Evolutionary conservation across 2,113 vertebrate species (phyloP).

Genomic region (Ailuropoda melanoleuca): DNA sequence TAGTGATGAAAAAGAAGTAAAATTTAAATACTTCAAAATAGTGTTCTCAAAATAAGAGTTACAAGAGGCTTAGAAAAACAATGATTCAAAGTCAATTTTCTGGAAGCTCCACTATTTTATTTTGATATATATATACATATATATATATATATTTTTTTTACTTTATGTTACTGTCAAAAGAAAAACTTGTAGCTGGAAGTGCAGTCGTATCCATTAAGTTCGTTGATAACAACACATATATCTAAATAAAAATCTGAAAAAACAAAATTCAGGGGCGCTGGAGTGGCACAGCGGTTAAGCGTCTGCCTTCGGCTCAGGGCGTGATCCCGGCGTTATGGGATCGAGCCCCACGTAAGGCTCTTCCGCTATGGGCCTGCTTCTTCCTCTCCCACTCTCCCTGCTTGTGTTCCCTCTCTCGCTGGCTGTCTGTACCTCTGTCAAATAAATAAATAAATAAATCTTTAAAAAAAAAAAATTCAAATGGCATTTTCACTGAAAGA

Average conservation of each 20-base stretch:
- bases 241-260: neutral
- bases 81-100: neutral
- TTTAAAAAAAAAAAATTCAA: neutral
- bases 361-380: no score
- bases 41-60: slow-evolving; percentile 11
- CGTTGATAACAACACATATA: neutral
- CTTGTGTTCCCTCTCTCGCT: no score
- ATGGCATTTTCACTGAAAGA: neutral
- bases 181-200: neutral
- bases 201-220: neutral
- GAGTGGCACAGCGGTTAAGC: no score
- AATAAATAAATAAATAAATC: no score
- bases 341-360: no score
- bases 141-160: neutral
- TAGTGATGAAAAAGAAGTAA: neutral
- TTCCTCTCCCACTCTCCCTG: no score
- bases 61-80: neutral
- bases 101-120: neutral
- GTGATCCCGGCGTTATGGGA: no score
- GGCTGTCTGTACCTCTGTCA: no score
- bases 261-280: no score
- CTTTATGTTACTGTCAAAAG: neutral
- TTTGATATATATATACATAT: neutral
- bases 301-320: no score
- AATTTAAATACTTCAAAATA: neutral